phyloP scores from a whole-genome alignment of 2,113 vertebrate genomes.

The Peromyscus californicus region DNA sequence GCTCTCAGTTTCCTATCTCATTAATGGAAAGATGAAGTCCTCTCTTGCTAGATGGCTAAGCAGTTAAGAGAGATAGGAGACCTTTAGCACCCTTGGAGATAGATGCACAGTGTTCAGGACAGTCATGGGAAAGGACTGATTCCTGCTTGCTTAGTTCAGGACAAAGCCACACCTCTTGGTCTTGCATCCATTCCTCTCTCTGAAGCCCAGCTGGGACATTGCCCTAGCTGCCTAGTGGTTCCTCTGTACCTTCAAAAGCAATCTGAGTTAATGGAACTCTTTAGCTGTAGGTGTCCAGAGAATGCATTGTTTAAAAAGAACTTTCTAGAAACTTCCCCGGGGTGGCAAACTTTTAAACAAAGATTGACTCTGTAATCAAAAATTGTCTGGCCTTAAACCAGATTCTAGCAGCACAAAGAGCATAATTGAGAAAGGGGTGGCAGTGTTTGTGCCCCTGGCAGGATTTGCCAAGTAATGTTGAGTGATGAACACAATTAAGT shows the following conservation, averaged over 20 bases:
- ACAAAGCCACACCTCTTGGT: accelerated
- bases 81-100: not conserved
- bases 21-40: not conserved
- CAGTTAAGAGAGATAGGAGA: not conserved
- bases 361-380: slow-evolving; percentile 79
- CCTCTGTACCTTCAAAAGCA: not conserved
- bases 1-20: not conserved
- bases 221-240: not conserved
- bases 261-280: slow-evolving; percentile 63
- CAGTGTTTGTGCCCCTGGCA: slow-evolving; percentile 80
- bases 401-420: slow-evolving; percentile 69
- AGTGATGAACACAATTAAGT: slow-evolving; percentile 79
- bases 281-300: slow-evolving; percentile 71
- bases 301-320: slow-evolving; percentile 64
- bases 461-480: slow-evolving; percentile 76
- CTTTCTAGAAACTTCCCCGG: slow-evolving; percentile 69
- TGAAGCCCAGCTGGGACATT: not conserved
- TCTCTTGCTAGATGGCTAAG: not conserved
- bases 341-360: slow-evolving; percentile 80
- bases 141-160: accelerated
- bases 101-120: not conserved
- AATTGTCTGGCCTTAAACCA: slow-evolving; percentile 79
- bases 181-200: not conserved
- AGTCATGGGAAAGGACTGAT: not conserved
- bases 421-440: slow-evolving; percentile 76